Percentiles rank a stretch among this genome's conserved stretches.
Evolutionary conservation across 2,888 invertebrate genomes (phyloP).

Genomic region (Plebejus anna): DNA sequence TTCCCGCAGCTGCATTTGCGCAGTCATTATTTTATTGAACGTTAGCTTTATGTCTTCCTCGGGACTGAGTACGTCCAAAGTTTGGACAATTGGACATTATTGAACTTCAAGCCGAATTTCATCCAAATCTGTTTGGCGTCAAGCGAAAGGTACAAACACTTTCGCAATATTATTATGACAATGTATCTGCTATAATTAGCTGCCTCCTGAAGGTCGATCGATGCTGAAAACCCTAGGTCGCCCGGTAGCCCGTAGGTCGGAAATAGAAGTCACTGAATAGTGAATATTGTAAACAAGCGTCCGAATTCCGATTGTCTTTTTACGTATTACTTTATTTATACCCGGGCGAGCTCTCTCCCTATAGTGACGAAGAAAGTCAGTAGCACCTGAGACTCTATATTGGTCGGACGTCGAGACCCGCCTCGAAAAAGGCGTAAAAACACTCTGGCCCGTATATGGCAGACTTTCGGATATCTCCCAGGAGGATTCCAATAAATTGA

Average conservation of each 20-base stretch:
- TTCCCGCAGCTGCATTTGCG: no score
- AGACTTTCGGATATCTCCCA: neutral
- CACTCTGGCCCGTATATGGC: slow-evolving; percentile 13
- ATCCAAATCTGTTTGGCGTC: no score
- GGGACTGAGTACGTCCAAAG: no score
- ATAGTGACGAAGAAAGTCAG: slow-evolving; percentile 17
- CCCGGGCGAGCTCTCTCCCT: slow-evolving; percentile 16
- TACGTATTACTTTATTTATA: slow-evolving; percentile 27
- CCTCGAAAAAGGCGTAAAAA: neutral
- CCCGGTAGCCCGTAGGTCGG: neutral
- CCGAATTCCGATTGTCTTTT: slow-evolving; percentile 23
- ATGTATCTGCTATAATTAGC: neutral
- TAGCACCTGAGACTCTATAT: slow-evolving; percentile 1
- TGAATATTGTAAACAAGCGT: slow-evolving; percentile 27
- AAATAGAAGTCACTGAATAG: slow-evolving; percentile 21
- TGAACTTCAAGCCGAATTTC: no score
- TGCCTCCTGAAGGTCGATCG: slow-evolving; percentile 19
- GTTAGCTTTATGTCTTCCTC: no score
- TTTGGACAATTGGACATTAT: no score
- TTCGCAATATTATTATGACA: neutral
- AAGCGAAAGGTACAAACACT: no score
- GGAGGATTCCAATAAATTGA: neutral
- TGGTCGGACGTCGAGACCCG: slow-evolving; percentile 8
- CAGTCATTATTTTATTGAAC: no score
- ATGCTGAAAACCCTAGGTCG: neutral